Evolutionary conservation across 2,797 vertebrate genomes (phyloP).

Genomic region (Catamblyrhynchus diadema): DNA sequence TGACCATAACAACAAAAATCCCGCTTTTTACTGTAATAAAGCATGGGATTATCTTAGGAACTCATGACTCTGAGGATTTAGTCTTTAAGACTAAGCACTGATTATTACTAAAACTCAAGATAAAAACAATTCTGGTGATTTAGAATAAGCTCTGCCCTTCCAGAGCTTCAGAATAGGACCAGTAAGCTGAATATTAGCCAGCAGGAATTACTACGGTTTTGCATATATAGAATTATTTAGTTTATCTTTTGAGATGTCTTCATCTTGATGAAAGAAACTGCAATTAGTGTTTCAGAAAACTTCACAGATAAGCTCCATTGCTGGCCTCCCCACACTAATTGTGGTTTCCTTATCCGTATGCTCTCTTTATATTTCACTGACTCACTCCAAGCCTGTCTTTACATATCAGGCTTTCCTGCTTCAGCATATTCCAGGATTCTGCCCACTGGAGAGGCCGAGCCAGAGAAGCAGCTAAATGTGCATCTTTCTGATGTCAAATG

Average conservation of each 20-base stretch:
- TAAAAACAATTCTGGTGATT: slow-evolving; percentile 22
- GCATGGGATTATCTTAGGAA: slow-evolving; percentile 22
- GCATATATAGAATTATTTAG: not conserved
- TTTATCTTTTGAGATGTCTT: not conserved
- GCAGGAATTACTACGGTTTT: not conserved
- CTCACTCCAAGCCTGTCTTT: not conserved
- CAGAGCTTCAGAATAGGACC: not conserved
- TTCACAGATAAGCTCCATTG: not conserved
- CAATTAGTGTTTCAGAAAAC: not conserved
- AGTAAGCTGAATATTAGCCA: not conserved
- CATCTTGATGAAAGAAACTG: not conserved
- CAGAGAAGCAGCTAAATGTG: not conserved
- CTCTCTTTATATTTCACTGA: not conserved
- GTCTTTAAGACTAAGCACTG: not conserved
- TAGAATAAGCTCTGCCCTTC: not conserved
- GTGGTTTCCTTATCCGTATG: not conserved
- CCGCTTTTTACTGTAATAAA: slow-evolving; percentile 11
- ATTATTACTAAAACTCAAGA: slow-evolving; percentile 16
- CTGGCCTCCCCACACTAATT: not conserved
- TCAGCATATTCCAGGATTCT: not conserved
- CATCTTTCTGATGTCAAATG: not conserved
- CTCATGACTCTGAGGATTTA: not conserved
- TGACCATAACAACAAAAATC: not conserved
- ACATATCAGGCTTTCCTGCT: not conserved
- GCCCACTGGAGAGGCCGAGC: not conserved